These are phyloP conservation scores for Battus philenor DNA, from an alignment of 1,140 invertebrate species.

Conservation along the genomic window DNA sequence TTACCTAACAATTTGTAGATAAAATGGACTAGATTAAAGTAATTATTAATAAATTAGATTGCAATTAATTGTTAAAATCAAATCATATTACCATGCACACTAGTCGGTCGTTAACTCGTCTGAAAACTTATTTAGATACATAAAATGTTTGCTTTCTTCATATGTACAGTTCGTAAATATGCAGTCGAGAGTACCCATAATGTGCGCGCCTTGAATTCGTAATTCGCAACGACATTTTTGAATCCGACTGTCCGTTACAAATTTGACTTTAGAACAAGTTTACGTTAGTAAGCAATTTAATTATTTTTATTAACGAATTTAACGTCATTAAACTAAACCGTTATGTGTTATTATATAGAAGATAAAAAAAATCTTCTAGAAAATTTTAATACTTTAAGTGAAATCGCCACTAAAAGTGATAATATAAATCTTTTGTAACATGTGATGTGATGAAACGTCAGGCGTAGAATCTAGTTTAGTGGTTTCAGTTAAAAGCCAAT, in stretches of 20 bases:
- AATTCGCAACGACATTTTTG: background rate
- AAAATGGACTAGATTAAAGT: too few relatives aligned
- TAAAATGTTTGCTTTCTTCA: background rate
- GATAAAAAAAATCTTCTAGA: too few relatives aligned
- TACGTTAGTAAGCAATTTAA: too few relatives aligned
- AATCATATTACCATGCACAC: background rate
- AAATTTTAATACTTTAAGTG: too few relatives aligned
- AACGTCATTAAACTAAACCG: too few relatives aligned
- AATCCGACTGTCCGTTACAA: background rate
- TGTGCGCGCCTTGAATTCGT: background rate
- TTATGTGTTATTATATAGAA: too few relatives aligned
- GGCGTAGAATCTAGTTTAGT: conserved; percentile 6
- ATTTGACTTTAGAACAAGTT: too few relatives aligned
- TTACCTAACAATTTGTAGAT: too few relatives aligned
- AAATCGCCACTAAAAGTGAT: too few relatives aligned
- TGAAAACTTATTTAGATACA: background rate
- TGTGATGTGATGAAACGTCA: too few relatives aligned
- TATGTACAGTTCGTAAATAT: background rate
- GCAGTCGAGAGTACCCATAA: background rate
- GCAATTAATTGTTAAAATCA: background rate
- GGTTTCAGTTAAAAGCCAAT: conserved; percentile 30
- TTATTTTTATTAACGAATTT: too few relatives aligned
- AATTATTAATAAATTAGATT: background rate
- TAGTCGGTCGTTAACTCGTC: background rate
- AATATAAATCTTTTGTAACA: too few relatives aligned